Evolutionary conservation across 2,113 vertebrate species (phyloP), one percentile per base, ranked within the genome.

Genomic region (Clarias macrocephalus): DNA sequence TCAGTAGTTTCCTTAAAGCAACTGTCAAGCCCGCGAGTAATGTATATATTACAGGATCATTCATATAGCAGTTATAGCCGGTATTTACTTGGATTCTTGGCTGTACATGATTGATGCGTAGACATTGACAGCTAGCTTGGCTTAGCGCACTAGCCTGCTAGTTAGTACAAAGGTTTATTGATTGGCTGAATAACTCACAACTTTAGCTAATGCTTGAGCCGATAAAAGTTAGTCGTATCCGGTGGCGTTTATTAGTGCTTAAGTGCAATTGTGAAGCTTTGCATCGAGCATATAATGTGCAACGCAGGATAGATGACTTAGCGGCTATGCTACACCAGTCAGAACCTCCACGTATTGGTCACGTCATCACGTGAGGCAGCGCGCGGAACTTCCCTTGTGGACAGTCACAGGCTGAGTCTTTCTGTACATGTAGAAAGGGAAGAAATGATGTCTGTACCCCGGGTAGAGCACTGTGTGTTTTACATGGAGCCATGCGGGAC

Each of bases 281-380:
- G 15, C 76, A 16, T 0, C 54, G 23, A n/a, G 1, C 10, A 54
- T 15, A 28, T 6, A 16, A 18, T 77, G 56, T 19, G 52, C 52
- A 52, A 75, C 48, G 19, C 73, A 54, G 48, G 11, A 25, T 54
- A 18, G 48, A 54, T 42, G 37, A 37, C 11, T 25, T 52, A 54
- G 86, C 70, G 15, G 23, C 16, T 68, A 62, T 25, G 42, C 60
- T 83, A 25, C 88, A 1, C 0, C 54, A 23, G 88, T 87, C 85
- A 48, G 88, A 57, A 21, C 25, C n/a, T 79, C 75, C 80, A 77
- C 82, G 63, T 79, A 68, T 3, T 90, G 60, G n/a, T 91, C 63
- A 72, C 84, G 77, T 82, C 83, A 84, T 94, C 95, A 95, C 93
- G 93, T 94, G 94, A 94, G 90, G 66, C 80, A 85, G 80, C 84